Percentiles rank a stretch among this genome's conserved stretches.
Evolutionary conservation across 1,140 invertebrate genomes (phyloP).

Genomic region (Zophobas atratus): DNA sequence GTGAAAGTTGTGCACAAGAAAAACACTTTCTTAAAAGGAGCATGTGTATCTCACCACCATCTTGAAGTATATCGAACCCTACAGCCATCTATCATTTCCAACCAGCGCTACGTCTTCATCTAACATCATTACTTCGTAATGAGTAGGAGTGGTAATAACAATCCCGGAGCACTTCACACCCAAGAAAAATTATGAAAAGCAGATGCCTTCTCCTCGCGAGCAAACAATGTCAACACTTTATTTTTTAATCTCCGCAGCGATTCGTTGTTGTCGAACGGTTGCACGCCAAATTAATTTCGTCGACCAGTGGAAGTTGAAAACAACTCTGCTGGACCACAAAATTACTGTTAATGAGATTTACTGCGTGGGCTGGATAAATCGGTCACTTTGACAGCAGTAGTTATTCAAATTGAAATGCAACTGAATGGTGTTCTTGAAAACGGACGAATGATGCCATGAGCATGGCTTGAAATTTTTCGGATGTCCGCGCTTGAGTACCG

Average conservation of each 20-base stretch:
- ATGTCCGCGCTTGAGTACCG: background rate
- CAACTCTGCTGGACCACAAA: slow-evolving; percentile 33
- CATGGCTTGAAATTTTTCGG: slow-evolving; percentile 19
- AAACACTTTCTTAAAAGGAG: slow-evolving; percentile 9
- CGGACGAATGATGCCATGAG: background rate
- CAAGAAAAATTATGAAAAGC: slow-evolving; percentile 19
- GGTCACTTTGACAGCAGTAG: slow-evolving; percentile 3
- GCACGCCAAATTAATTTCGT: slow-evolving; percentile 30
- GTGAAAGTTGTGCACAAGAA: background rate
- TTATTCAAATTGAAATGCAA: slow-evolving; percentile 32
- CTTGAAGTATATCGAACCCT: slow-evolving; percentile 25
- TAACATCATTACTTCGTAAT: slow-evolving; percentile 32
- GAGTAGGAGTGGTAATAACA: slow-evolving; percentile 22
- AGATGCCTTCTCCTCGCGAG: background rate
- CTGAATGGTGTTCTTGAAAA: slow-evolving; percentile 1
- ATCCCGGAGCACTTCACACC: background rate
- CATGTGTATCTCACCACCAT: slow-evolving; percentile 10
- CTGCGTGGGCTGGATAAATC: slow-evolving; percentile 2
- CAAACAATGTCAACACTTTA: background rate
- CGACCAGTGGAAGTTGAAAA: slow-evolving; percentile 34
- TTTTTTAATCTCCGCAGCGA: slow-evolving; percentile 29
- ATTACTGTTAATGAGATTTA: slow-evolving; percentile 40
- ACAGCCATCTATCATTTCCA: slow-evolving; percentile 34
- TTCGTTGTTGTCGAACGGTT: slow-evolving; percentile 31
- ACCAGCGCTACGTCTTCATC: slow-evolving; percentile 37